Evolutionary conservation across 1,140 invertebrate species (phyloP).

Genomic region (Zaprionus nigranus): DNA sequence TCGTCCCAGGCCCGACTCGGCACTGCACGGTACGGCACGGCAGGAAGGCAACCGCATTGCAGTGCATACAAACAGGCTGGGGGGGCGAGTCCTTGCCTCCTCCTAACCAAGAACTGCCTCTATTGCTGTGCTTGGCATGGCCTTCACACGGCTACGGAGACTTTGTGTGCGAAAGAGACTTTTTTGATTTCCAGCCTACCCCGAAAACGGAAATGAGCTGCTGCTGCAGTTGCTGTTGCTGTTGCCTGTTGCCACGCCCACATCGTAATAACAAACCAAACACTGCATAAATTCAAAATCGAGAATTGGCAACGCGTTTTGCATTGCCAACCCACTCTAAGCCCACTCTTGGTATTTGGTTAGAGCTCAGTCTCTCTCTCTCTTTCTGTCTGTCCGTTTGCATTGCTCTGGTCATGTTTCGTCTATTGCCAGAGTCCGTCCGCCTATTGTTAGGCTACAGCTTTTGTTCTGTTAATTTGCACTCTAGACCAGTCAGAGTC

Average conservation of each 20-base stretch:
- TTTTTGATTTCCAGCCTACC: conserved; percentile 57
- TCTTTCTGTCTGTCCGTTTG: conserved; percentile 27
- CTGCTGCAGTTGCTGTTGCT: conserved; percentile 26
- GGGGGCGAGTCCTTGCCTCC: neutral
- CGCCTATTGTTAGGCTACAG: conserved; percentile 63
- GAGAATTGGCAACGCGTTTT: conserved; percentile 42
- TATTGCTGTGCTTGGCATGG: conserved; percentile 57
- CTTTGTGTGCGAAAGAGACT: conserved; percentile 61
- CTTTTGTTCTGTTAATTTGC: conserved; percentile 80
- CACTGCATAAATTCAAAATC: conserved; percentile 81
- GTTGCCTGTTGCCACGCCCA: conserved; percentile 8
- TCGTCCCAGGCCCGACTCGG: neutral
- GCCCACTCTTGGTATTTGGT: conserved; percentile 75
- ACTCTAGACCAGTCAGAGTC: conserved; percentile 28
- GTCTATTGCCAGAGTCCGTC: conserved; percentile 34
- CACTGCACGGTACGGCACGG: neutral
- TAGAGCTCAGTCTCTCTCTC: conserved; percentile 39
- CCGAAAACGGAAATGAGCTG: conserved; percentile 63
- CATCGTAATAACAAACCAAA: conserved; percentile 77
- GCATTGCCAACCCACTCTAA: conserved; percentile 54
- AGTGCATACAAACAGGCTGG: conserved; percentile 50
- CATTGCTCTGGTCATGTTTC: conserved; percentile 45
- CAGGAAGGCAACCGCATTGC: conserved; percentile 21
- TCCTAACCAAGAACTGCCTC: conserved; percentile 4
- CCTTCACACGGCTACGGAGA: conserved; percentile 70